Percentiles rank a stretch among this genome's conserved stretches.
Evolutionary conservation across 2,888 invertebrate genomes (phyloP).

Genomic region (Eilema caniola): DNA sequence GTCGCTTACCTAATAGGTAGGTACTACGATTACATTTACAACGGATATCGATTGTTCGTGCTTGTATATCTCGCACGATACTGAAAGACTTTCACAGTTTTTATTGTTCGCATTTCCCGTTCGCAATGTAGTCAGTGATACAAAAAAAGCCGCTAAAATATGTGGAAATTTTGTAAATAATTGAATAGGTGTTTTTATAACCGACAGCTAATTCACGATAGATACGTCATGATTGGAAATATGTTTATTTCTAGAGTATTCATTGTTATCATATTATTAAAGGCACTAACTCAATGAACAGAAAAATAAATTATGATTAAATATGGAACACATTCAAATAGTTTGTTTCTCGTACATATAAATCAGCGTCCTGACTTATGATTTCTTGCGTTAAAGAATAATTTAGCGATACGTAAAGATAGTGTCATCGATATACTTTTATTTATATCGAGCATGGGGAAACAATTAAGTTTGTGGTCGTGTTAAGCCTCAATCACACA

Average conservation of each 20-base stretch:
- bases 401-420: too few species aligned
- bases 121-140: background rate
- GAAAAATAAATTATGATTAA: background rate
- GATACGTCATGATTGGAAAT: too few species aligned
- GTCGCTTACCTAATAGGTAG: slow-evolving; percentile 71
- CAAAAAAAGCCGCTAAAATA: background rate
- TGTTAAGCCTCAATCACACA: background rate
- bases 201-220: too few species aligned
- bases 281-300: too few species aligned
- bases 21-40: slow-evolving; percentile 67
- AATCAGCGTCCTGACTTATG: too few species aligned
- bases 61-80: slow-evolving; percentile 69
- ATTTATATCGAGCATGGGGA: background rate
- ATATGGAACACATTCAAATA: background rate
- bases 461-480: background rate
- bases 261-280: too few species aligned
- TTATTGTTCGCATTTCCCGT: slow-evolving; percentile 41
- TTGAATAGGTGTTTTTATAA: too few species aligned
- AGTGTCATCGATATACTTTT: too few species aligned
- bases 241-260: too few species aligned
- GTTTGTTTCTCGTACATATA: background rate
- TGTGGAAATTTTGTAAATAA: background rate
- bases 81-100: slow-evolving; percentile 73
- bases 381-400: background rate
- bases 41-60: slow-evolving; percentile 81